Percentiles rank a stretch among this genome's conserved stretches.
Conservation (phyloP, 2,888 invertebrate species). For the Cantharis lateralis region DNA sequence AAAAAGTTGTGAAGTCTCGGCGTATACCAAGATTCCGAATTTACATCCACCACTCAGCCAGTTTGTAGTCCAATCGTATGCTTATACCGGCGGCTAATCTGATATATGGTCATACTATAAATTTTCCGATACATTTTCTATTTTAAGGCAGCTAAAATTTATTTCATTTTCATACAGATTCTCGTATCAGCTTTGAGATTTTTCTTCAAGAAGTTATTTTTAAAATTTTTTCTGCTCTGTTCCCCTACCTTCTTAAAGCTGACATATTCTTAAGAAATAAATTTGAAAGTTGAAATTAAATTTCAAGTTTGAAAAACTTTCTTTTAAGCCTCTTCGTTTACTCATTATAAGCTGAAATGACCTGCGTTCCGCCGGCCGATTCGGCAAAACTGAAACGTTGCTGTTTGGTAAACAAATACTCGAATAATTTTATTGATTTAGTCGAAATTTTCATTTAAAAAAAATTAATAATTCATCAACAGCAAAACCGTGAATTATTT, state of each 20-base stretch:
- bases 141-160: neutral
- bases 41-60: neutral
- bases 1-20: neutral
- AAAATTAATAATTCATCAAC: neutral
- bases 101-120: neutral
- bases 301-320: neutral
- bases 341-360: neutral
- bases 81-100: neutral
- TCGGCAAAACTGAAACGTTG: neutral
- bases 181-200: neutral
- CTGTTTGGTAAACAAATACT: neutral
- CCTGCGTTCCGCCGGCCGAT: neutral
- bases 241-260: neutral
- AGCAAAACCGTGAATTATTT: neutral
- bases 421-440: neutral
- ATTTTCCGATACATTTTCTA: neutral
- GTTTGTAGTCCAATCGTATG: neutral
- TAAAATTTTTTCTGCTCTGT: neutral
- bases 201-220: neutral
- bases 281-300: neutral
- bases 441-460: neutral
- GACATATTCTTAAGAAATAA: neutral
- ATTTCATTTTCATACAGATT: neutral
- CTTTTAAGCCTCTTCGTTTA: neutral
- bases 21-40: neutral